phyloP scores from a whole-genome alignment of 2,888 invertebrate genomes.

The Theodoxus fluviatilis region DNA sequence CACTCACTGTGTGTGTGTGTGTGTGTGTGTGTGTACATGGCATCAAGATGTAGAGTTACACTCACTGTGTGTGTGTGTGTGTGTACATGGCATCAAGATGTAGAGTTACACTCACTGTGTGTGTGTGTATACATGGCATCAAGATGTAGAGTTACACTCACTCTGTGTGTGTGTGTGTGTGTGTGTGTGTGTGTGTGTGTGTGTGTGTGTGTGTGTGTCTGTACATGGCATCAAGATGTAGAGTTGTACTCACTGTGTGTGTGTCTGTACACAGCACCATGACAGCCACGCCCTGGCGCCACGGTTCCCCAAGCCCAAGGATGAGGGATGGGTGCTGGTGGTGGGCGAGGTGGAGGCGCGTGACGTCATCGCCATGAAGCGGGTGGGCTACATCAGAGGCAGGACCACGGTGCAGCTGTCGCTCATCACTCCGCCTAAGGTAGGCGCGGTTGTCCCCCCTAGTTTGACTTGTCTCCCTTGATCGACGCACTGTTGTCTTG shows the following conservation, averaged over 20 bases:
- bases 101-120: not conserved
- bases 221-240: not conserved
- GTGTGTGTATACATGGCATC: not conserved
- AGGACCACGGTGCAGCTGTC: constrained; percentile 66
- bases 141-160: not conserved
- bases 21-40: not conserved
- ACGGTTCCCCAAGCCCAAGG: constrained; percentile 89
- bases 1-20: too few relatives aligned
- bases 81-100: not conserved
- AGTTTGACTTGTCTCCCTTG: too few relatives aligned
- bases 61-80: not conserved
- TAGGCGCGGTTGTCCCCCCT: too few relatives aligned
- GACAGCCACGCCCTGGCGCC: constrained; percentile 77
- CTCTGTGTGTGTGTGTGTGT: too few relatives aligned
- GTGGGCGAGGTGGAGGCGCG: constrained; percentile 77
- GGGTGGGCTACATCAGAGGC: constrained; percentile 68
- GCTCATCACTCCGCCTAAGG: constrained; percentile 75
- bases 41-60: not conserved
- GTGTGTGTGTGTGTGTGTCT: not conserved
- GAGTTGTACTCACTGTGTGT: not conserved
- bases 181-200: too few relatives aligned
- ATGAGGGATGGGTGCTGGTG: constrained; percentile 93
- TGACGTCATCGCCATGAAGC: constrained; percentile 83
- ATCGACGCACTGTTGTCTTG: too few relatives aligned
- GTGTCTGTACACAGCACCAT: constrained; percentile 38